These are phyloP conservation scores for Drosophila borborema DNA, from an alignment of 2,888 invertebrate genomes.

Conservation along the genomic window DNA sequence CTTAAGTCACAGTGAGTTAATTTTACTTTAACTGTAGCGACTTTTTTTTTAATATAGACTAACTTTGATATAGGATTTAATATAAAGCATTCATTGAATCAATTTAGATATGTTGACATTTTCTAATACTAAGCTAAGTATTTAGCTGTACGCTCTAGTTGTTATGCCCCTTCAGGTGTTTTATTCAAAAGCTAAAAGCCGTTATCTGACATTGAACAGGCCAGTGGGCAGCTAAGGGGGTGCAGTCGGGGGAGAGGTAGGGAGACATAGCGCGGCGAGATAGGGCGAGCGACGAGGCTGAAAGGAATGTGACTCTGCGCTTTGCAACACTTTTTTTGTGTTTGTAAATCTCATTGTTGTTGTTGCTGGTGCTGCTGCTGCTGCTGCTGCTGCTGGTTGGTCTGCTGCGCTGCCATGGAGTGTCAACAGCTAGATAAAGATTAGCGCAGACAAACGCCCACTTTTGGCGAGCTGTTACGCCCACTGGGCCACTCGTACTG, in stretches of 20 bases:
- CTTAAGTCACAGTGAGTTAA: not conserved
- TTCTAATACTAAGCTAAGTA: conserved; percentile 2
- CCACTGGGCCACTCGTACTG: conserved; percentile 65
- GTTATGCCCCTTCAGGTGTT: conserved; percentile 32
- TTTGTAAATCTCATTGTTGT: conserved; percentile 33
- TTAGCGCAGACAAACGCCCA: conserved; percentile 80
- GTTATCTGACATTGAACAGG: conserved; percentile 32
- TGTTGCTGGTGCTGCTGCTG: conserved; percentile 39
- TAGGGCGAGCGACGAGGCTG: conserved; percentile 24
- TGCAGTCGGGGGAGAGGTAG: not conserved
- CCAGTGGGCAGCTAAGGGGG: conserved; percentile 10
- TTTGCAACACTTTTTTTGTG: conserved; percentile 57
- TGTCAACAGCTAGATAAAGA: conserved; percentile 82
- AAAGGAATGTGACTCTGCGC: conserved; percentile 70
- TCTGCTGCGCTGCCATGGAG: conserved; percentile 74
- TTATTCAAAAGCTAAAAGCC: conserved; percentile 38
- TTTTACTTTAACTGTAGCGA: no score
- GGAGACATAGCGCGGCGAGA: not conserved
- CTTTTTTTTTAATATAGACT: no score
- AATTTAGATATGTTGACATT: not conserved
- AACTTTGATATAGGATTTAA: no score
- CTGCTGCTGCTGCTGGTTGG: conserved; percentile 34
- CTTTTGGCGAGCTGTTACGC: conserved; percentile 73
- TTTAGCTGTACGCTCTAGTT: not conserved
- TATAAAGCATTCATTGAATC: no score